phyloP scores from a whole-genome alignment of 1,140 invertebrate species.

The Pollicipes pollicipes region DNA sequence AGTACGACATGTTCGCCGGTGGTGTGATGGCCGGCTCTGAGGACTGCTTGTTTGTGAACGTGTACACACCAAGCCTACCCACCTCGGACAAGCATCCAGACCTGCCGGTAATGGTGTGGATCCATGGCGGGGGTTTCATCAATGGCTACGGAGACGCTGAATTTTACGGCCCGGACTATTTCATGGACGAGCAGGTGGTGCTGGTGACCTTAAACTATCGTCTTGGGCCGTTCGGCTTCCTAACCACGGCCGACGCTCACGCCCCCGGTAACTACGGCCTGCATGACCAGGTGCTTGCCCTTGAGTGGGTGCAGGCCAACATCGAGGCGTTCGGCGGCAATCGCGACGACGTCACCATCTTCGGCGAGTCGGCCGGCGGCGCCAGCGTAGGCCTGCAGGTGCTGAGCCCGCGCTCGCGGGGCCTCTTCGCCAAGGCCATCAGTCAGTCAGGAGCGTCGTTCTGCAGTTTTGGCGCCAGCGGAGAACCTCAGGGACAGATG shows the following conservation, averaged over 20 bases:
- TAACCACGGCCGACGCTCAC: constrained; percentile 24
- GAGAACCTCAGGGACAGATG: not conserved
- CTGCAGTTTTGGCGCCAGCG: not conserved
- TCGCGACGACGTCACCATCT: constrained; percentile 7
- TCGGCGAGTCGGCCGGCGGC: constrained; percentile 8
- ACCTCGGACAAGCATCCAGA: not conserved
- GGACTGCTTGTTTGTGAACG: constrained; percentile 7
- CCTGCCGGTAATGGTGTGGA: constrained; percentile 22
- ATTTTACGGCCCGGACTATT: constrained; percentile 5
- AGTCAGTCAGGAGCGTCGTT: constrained; percentile 5
- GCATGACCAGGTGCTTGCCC: constrained; percentile 25
- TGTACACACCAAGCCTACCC: not conserved
- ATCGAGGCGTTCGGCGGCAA: constrained; percentile 26
- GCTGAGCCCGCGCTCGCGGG: not conserved
- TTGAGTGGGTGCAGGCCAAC: constrained; percentile 26
- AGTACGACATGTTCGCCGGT: not conserved
- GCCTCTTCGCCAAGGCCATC: constrained; percentile 8
- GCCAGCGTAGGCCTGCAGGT: constrained; percentile 6
- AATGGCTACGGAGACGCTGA: constrained; percentile 4
- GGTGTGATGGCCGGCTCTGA: not conserved
- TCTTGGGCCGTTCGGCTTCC: constrained; percentile 19
- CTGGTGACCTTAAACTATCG: constrained; percentile 17
- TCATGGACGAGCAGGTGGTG: constrained; percentile 12
- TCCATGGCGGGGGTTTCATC: constrained; percentile 21
- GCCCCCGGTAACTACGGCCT: constrained; percentile 27